Evolutionary conservation across 2,113 vertebrate species (phyloP).

Genomic region (Sapayoa aenigma): DNA sequence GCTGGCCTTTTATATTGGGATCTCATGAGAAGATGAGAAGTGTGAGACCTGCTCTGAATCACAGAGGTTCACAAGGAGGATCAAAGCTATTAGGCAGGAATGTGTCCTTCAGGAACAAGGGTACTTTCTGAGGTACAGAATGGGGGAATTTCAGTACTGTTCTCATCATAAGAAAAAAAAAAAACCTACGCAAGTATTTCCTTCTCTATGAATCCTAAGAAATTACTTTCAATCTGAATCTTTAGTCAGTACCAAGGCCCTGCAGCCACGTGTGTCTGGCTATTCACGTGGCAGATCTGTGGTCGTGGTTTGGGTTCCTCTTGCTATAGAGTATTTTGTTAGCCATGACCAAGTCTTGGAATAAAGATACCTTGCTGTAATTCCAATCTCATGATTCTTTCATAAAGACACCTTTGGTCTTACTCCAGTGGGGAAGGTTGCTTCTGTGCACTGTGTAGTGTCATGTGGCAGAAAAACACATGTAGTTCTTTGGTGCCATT

Average conservation of each 20-base stretch:
- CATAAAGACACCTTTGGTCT: not conserved
- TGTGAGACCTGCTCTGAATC: not conserved
- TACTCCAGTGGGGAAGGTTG: not conserved
- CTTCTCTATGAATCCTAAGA: not conserved
- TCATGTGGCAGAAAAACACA: fast-evolving
- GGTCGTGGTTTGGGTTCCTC: not conserved
- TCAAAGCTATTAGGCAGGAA: not conserved
- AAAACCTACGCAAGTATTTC: not conserved
- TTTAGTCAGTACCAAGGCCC: not conserved
- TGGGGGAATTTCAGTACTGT: not conserved
- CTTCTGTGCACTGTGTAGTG: not conserved
- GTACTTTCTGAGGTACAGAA: not conserved
- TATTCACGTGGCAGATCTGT: fast-evolving
- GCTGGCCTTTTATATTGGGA: not conserved
- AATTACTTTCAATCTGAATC: not conserved
- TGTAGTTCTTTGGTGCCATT: not conserved
- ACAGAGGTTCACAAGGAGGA: not conserved
- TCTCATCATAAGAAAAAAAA: not conserved
- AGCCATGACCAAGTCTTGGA: not conserved
- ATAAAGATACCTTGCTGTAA: not conserved
- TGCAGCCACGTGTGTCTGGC: not conserved
- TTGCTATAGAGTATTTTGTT: fast-evolving
- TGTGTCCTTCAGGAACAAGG: not conserved
- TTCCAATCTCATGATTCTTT: not conserved
- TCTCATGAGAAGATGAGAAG: not conserved